These are phyloP conservation scores for Pseudonaja textilis DNA, from an alignment of 2,113 vertebrate species.

Conservation along the genomic window DNA sequence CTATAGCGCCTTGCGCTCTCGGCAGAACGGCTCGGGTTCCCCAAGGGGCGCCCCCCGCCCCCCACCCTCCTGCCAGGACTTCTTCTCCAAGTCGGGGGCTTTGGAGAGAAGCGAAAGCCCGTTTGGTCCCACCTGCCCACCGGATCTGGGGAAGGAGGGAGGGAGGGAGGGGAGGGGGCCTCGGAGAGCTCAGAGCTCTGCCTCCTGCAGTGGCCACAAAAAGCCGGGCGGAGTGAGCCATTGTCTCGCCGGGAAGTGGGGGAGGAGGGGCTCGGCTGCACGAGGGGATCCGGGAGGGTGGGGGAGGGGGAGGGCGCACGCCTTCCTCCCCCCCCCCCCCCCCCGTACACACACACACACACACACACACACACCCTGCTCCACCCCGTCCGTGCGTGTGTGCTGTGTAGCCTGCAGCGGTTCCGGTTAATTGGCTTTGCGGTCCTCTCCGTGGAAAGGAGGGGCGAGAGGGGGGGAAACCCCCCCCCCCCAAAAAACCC, in stretches of 20 bases:
- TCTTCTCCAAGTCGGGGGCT: neutral
- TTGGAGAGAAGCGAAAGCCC: neutral
- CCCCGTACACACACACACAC: too few species aligned
- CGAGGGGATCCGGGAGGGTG: neutral
- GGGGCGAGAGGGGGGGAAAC: accelerated
- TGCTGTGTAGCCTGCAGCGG: neutral
- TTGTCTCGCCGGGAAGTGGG: neutral
- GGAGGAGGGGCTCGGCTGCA: neutral
- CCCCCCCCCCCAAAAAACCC: too few species aligned
- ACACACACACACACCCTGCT: too few species aligned
- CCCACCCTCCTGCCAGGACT: neutral
- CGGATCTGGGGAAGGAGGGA: neutral
- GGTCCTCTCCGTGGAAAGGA: neutral
- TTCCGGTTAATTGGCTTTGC: neutral
- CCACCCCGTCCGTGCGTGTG: neutral
- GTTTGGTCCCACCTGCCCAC: neutral
- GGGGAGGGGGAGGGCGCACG: neutral
- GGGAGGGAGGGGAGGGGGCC: neutral
- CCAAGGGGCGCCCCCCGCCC: neutral
- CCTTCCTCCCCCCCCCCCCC: accelerated
- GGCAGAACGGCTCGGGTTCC: neutral
- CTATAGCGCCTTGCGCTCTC: too few species aligned
- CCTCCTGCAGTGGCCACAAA: neutral
- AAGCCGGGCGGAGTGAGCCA: neutral
- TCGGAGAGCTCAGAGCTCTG: neutral